phyloP scores from a whole-genome alignment of 1,140 invertebrate species.

The Pogonus chalceus region DNA sequence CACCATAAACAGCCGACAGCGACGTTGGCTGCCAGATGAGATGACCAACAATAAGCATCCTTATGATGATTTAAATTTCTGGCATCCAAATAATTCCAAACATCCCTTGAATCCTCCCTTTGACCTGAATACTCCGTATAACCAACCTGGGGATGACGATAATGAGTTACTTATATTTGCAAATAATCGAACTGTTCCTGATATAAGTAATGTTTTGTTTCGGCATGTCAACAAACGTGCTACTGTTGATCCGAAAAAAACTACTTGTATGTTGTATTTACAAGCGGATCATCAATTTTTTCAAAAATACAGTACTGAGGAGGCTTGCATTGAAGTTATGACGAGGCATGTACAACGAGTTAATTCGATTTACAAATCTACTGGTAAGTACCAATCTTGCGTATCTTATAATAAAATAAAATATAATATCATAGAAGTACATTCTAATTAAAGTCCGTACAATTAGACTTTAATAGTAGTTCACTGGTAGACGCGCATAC shows the following conservation, averaged over 20 bases:
- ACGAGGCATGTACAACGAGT: constrained; percentile 88
- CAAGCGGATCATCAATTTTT: constrained; percentile 93
- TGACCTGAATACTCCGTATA: constrained; percentile 25
- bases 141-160: constrained; percentile 24
- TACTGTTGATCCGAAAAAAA: constrained; percentile 67
- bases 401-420: constrained; percentile 13
- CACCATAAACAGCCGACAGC: constrained; percentile 33
- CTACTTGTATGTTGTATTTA: constrained; percentile 83
- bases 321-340: constrained; percentile 91
- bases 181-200: not conserved
- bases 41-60: constrained; percentile 30
- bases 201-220: constrained; percentile 40
- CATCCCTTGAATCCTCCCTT: constrained; percentile 20
- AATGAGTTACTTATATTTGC: constrained; percentile 19
- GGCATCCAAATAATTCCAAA: constrained; percentile 18
- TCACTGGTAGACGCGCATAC: not conserved
- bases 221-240: constrained; percentile 60
- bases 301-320: constrained; percentile 82
- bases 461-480: not conserved
- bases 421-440: too few relatives aligned
- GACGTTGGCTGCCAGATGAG: constrained; percentile 38
- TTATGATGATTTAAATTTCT: constrained; percentile 21
- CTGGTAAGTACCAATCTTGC: constrained; percentile 47
- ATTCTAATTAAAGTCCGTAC: too few relatives aligned
- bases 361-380: constrained; percentile 83